A percentile compares a stretch with the other conserved stretches of the same genome.
Evolutionary conservation across 53 echinoderm and acorn worm species (phyloP).

Genomic region (Echinarachnius parma): DNA sequence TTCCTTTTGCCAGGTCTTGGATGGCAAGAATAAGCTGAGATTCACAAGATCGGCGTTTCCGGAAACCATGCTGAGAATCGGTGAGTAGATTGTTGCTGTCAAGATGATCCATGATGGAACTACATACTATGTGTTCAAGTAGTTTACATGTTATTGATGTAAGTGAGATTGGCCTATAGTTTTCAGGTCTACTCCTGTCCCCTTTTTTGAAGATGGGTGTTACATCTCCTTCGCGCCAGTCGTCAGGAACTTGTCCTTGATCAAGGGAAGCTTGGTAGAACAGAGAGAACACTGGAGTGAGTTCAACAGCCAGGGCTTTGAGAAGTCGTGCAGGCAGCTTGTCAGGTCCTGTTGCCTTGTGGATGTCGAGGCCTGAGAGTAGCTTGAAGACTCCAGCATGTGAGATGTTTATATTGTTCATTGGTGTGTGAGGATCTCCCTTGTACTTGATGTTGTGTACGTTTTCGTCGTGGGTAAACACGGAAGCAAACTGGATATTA

Average conservation of each 20-base stretch:
- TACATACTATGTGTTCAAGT: conserved; percentile 27
- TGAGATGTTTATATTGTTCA: not conserved
- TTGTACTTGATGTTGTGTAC: not conserved
- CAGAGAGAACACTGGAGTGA: not conserved
- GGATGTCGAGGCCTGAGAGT: not conserved
- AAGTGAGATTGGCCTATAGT: conserved; percentile 41
- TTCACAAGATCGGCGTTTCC: conserved; percentile 20
- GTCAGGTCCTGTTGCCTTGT: conserved; percentile 37
- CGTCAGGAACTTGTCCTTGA: conserved; percentile 3
- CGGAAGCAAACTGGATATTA: conserved; percentile 28
- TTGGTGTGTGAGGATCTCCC: conserved; percentile 10
- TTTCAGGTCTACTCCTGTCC: conserved; percentile 3
- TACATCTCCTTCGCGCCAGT: conserved; percentile 27
- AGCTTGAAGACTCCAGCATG: conserved; percentile 27
- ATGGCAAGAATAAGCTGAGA: conserved; percentile 11
- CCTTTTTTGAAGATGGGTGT: conserved; percentile 43
- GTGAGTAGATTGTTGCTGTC: conserved; percentile 5
- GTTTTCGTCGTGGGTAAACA: conserved; percentile 27
- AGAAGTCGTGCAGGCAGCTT: conserved; percentile 5
- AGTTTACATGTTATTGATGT: conserved; percentile 24
- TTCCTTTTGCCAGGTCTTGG: conserved; percentile 17
- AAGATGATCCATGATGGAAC: conserved; percentile 35
- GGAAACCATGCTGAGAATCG: conserved; percentile 35
- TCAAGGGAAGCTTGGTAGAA: conserved; percentile 14
- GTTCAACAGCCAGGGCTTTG: not conserved